Conservation (phyloP, 2,888 invertebrate species). For the Melanophora roralis region DNA sequence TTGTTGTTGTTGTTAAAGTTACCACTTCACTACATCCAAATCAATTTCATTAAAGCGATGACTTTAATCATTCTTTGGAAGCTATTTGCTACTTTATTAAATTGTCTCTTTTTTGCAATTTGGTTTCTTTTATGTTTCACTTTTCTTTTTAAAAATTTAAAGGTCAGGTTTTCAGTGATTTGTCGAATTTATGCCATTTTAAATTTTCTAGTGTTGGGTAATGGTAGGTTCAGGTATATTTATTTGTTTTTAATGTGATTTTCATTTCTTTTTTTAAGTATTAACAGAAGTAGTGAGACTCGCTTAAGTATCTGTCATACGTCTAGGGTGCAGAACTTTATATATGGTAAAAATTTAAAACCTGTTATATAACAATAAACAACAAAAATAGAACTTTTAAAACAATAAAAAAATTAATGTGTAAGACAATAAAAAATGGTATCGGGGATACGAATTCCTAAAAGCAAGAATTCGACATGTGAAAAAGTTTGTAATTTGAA, state of each 20-base stretch:
- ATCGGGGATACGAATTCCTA: too few species aligned
- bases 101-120: background rate
- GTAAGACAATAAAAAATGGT: too few species aligned
- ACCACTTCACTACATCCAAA: constrained; percentile 6
- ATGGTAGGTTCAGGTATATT: background rate
- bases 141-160: constrained; percentile 34
- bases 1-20: background rate
- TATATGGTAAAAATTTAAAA: too few species aligned
- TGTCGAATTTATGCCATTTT: constrained; percentile 38
- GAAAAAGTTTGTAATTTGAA: too few species aligned
- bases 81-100: background rate
- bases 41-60: constrained; percentile 43
- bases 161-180: constrained; percentile 38
- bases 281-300: too few species aligned
- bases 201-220: constrained; percentile 5
- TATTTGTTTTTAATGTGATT: background rate
- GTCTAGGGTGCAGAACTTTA: too few species aligned
- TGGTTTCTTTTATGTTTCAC: background rate
- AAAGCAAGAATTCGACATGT: too few species aligned
- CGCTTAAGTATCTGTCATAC: background rate
- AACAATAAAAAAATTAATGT: too few species aligned
- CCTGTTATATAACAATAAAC: too few species aligned
- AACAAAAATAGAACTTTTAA: too few species aligned
- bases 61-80: constrained; percentile 18
- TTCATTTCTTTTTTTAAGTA: background rate